Evolutionary conservation across 2,888 invertebrate genomes (phyloP).

Genomic region (Lomographa bimaculata): DNA sequence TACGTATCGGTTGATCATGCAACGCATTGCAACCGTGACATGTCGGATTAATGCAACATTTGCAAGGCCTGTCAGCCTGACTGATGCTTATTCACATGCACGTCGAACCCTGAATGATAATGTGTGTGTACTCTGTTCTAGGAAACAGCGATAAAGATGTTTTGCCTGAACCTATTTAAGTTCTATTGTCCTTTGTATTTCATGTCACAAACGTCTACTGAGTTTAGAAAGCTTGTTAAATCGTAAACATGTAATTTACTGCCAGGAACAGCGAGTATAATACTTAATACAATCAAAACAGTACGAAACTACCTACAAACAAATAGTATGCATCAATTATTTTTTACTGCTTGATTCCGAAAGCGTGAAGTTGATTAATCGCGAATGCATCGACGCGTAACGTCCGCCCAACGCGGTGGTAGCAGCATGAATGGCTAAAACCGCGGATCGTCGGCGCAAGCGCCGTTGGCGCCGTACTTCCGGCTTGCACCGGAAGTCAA

Average conservation of each 20-base stretch:
- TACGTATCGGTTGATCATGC: conserved; percentile 68
- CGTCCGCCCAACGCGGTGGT: conserved; percentile 59
- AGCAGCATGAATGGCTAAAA: conserved; percentile 52
- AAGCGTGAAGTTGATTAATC: conserved; percentile 47
- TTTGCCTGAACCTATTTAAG: conserved; percentile 24
- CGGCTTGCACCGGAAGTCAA: conserved; percentile 68
- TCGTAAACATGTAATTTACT: conserved; percentile 4
- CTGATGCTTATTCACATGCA: conserved; percentile 40
- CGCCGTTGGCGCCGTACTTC: conserved; percentile 71
- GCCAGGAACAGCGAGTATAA: conserved; percentile 1
- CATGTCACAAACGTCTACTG: not conserved
- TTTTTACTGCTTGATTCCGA: conserved; percentile 31
- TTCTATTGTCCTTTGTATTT: conserved; percentile 12
- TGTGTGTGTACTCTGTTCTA: conserved; percentile 32
- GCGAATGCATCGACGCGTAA: conserved; percentile 50
- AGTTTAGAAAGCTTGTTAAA: conserved; percentile 2
- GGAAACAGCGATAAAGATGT: conserved; percentile 30
- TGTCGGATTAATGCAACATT: conserved; percentile 58
- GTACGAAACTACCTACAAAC: conserved; percentile 15
- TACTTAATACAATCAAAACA: conserved; percentile 12
- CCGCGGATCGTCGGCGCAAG: conserved; percentile 56
- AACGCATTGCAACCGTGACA: conserved; percentile 58
- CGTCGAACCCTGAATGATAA: conserved; percentile 36
- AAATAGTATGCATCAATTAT: conserved; percentile 32
- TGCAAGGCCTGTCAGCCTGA: conserved; percentile 48